Conservation (phyloP, 2,888 invertebrate genomes). For the Drosophila paramelanica region DNA sequence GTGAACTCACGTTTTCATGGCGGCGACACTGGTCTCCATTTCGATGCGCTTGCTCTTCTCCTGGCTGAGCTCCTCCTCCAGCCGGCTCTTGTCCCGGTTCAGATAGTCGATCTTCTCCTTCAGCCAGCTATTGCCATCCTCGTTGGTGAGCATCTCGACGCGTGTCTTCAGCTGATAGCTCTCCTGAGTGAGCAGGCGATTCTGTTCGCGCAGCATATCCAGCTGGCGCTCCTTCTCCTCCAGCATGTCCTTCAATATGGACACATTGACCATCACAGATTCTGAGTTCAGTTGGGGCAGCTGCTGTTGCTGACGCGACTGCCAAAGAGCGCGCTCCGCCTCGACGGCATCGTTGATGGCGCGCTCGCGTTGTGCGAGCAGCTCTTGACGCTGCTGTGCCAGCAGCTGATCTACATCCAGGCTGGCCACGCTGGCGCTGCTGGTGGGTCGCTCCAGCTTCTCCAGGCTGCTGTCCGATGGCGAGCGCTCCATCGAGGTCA, state of each 20-base stretch:
- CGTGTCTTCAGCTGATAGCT: conserved; percentile 89
- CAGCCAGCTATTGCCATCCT: conserved; percentile 86
- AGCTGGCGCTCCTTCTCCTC: conserved; percentile 91
- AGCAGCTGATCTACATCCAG: conserved; percentile 87
- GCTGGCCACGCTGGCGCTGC: conserved; percentile 78
- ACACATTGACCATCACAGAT: conserved; percentile 86
- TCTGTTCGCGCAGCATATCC: conserved; percentile 88
- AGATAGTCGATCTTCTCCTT: conserved; percentile 86
- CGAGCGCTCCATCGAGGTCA: conserved; percentile 91
- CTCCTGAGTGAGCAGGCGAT: conserved; percentile 87
- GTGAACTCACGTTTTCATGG: conserved; percentile 85
- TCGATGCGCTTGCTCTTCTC: conserved; percentile 84
- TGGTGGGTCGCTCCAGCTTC: conserved; percentile 89
- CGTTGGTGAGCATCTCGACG: conserved; percentile 89
- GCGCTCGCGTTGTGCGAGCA: conserved; percentile 86
- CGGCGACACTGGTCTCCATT: conserved; percentile 86
- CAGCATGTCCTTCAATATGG: conserved; percentile 88
- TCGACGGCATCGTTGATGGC: conserved; percentile 86
- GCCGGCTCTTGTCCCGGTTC: conserved; percentile 85
- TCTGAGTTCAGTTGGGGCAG: conserved; percentile 75
- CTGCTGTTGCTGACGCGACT: conserved; percentile 63
- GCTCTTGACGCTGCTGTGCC: conserved; percentile 88
- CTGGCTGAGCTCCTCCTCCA: conserved; percentile 85
- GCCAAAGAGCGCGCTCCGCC: conserved; percentile 85
- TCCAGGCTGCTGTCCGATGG: conserved; percentile 92